Conservation (phyloP, 2,888 invertebrate species). For the Lycophotia porphyrea region DNA sequence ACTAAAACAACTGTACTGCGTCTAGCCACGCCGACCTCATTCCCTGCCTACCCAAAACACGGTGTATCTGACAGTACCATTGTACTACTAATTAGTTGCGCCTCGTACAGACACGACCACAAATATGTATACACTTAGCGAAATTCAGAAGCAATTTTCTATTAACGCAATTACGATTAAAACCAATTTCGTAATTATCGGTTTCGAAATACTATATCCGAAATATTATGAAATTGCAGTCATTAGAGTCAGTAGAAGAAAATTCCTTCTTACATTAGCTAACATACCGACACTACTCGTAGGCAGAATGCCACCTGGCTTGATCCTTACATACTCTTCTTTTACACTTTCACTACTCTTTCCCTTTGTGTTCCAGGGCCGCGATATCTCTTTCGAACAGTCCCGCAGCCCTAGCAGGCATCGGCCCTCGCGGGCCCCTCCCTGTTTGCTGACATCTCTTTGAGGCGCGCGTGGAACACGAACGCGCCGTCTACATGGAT, state of each 20-base stretch:
- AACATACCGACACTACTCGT: background rate
- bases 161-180: background rate
- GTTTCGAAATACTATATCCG: background rate
- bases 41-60: conserved; percentile 23
- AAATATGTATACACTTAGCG: background rate
- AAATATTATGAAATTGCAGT: background rate
- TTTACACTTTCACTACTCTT: too few relatives aligned
- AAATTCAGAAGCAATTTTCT: background rate
- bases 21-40: conserved; percentile 44
- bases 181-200: background rate
- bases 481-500: too few relatives aligned
- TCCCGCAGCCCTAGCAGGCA: too few relatives aligned
- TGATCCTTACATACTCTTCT: background rate
- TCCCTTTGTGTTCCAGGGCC: too few relatives aligned
- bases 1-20: background rate
- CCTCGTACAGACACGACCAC: conserved; percentile 8
- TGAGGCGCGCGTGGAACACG: too few relatives aligned
- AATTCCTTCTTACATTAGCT: background rate
- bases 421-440: too few relatives aligned
- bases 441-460: too few relatives aligned
- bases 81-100: conserved; percentile 55
- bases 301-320: background rate
- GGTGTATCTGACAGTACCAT: conserved; percentile 49
- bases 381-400: too few relatives aligned
- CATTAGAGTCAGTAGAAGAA: background rate